Conservation (phyloP, 2,113 vertebrate species). For the Athene noctua region DNA sequence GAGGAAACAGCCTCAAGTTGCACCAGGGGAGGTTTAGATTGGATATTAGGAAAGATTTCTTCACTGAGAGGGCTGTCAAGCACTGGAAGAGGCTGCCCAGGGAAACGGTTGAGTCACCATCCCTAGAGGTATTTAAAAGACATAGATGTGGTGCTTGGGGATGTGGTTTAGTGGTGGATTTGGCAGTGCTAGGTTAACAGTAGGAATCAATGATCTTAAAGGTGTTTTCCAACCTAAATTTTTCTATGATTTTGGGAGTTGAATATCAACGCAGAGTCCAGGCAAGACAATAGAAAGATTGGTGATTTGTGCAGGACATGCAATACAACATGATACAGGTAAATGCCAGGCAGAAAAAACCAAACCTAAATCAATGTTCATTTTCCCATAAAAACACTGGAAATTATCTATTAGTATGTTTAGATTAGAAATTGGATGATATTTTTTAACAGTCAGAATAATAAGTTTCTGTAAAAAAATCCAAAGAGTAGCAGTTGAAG, state of each 20-base stretch:
- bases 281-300: not conserved
- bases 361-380: fast-evolving
- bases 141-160: not conserved
- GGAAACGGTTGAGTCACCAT: not conserved
- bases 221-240: not conserved
- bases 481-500: not conserved
- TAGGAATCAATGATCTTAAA: not conserved
- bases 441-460: not conserved
- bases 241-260: not conserved
- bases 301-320: not conserved
- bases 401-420: not conserved
- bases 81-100: not conserved
- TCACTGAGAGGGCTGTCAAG: not conserved
- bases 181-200: fast-evolving
- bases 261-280: not conserved
- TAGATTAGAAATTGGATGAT: not conserved
- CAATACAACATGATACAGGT: not conserved
- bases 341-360: not conserved
- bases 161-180: not conserved
- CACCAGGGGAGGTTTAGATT: not conserved
- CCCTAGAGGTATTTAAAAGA: not conserved
- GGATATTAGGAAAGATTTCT: not conserved
- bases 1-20: not conserved
- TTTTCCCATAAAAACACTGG: not conserved
- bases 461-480: not conserved